These are phyloP conservation scores for Bungarus multicinctus DNA, from an alignment of 2,113 vertebrate species.

Conservation along the genomic window DNA sequence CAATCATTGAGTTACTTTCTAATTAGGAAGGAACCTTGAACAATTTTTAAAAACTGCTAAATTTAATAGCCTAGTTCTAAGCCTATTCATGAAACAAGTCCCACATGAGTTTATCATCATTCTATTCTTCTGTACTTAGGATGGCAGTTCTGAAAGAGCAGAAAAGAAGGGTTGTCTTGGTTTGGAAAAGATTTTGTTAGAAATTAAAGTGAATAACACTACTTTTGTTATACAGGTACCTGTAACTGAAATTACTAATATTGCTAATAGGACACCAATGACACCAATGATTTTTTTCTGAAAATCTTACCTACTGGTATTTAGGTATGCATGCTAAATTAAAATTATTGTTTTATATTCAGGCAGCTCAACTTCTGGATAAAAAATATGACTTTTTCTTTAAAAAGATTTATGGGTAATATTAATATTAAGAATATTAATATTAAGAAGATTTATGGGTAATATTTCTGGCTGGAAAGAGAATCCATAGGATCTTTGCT, in stretches of 20 bases:
- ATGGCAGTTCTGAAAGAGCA: background rate
- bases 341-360: slow-evolving; percentile 1
- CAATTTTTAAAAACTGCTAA: background rate
- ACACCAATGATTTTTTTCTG: background rate
- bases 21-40: background rate
- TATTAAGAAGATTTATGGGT: no score
- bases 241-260: background rate
- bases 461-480: no score
- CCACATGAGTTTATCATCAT: background rate
- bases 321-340: slow-evolving; percentile 9
- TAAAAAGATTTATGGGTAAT: background rate
- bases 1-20: background rate
- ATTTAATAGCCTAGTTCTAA: background rate
- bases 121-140: background rate
- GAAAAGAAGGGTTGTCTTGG: background rate
- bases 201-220: background rate
- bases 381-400: slow-evolving; percentile 2
- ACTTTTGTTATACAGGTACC: background rate
- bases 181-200: background rate
- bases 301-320: background rate
- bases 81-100: background rate
- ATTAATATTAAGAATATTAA: no score
- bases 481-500: no score
- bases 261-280: background rate
- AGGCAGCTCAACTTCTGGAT: slow-evolving; percentile 13